Conservation (phyloP, 2,797 vertebrate genomes). For the Sebastes kiyomatsui region DNA sequence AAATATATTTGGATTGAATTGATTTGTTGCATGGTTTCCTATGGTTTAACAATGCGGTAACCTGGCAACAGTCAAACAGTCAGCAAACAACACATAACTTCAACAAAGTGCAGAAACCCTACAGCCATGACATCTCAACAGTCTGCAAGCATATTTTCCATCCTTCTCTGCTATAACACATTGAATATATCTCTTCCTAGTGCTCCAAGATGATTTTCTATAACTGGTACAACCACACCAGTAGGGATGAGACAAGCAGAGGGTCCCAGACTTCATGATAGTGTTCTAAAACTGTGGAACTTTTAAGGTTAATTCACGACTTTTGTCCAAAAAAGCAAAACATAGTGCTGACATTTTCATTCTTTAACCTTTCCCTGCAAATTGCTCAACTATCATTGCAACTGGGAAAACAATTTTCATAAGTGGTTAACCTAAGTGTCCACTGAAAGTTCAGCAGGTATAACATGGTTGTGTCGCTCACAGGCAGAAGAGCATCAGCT, state of each 20-base stretch:
- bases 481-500: constrained; percentile 31
- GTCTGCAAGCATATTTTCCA: constrained; percentile 4
- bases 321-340: neutral
- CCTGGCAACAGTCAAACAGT: constrained; percentile 44
- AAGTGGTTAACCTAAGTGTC: constrained; percentile 19
- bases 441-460: constrained; percentile 18
- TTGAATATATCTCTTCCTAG: neutral
- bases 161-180: constrained; percentile 3
- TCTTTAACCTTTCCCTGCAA: constrained; percentile 17
- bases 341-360: constrained; percentile 17
- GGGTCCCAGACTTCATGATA: neutral
- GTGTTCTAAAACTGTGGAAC: neutral
- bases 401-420: constrained; percentile 20
- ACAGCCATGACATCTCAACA: constrained; percentile 18
- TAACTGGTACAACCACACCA: neutral
- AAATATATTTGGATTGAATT: neutral
- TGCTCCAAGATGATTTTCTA: neutral
- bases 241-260: neutral
- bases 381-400: constrained; percentile 6
- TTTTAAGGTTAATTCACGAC: constrained; percentile 8
- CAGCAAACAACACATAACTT: constrained; percentile 41
- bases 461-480: constrained; percentile 7
- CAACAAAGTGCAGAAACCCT: constrained; percentile 26
- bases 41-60: constrained; percentile 37
- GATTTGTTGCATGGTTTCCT: neutral